Base-by-base conservation (phyloP, 1,140 invertebrate genomes). In the Anagrus nilaparvatae region DNA sequence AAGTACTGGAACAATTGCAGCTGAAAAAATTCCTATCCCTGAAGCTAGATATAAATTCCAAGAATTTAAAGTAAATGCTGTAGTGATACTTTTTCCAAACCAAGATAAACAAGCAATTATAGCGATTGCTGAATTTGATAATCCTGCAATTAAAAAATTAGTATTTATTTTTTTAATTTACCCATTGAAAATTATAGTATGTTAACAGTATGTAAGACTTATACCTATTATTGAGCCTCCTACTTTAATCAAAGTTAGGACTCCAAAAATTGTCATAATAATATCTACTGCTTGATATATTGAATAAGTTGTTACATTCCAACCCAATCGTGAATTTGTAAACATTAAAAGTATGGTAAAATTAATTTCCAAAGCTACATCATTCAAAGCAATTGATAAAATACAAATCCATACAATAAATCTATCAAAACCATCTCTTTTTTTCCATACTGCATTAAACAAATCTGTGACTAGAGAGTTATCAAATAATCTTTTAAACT, bases 1-100 rank as follows among this genome's bases (percentile, higher is more conserved):
- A 30, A 77, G 70, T 48, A 80, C 67, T 10, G 81, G 77, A 4
- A 69, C 67, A 12, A 72, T 65, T 20, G 78, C 59, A 2, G 67
- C 72, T 36, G 68, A 60, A 29, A 81, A 72, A 10, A 72, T 51
- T 24, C 72, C 69, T 40, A 79, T 34, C 3, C 52, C 45, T 6
- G 62, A 55, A 45, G 68, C 65, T 5, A 75, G 45, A 60, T 82
- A 83, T 69, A 83, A 72, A 29, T 81, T 73, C 76, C 76, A 81
- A 1, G 74, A 53, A 40, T 67, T 56, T 3, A 55, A 56, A 5
- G 77, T 73, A 14, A 78, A 69, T 0, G 73, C 69, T 49, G 59
- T 35, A 4, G 37, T 19, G 17, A 60, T 14, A 47, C 48, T 27
- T 52, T 7, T 23, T 20, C 37, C 27, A 8, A 12, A 4, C 4